phyloP scores from a whole-genome alignment of 2,113 vertebrate genomes.

The Balaenoptera acutorostrata region DNA sequence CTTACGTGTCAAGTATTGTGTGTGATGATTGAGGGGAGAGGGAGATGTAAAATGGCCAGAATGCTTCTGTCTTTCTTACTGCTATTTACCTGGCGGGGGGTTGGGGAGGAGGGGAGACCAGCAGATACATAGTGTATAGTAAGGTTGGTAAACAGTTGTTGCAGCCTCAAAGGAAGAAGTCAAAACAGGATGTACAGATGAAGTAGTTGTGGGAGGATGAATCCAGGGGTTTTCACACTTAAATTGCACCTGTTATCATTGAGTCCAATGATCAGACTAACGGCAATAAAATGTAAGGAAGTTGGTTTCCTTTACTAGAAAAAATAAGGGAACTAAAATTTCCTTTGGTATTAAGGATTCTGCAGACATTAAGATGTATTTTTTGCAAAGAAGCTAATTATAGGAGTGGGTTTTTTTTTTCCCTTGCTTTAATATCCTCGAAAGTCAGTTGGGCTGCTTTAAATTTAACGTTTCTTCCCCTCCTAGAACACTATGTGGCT shows the following conservation, averaged over 20 bases:
- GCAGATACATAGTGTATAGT: neutral
- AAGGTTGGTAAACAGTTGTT: neutral
- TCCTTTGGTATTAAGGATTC: neutral
- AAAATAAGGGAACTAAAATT: neutral
- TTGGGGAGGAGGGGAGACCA: neutral
- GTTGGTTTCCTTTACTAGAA: neutral
- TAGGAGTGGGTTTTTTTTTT: neutral
- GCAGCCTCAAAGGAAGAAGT: neutral
- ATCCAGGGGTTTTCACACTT: neutral
- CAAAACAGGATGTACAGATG: neutral
- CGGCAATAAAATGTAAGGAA: neutral
- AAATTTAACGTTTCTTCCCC: neutral
- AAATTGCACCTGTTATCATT: neutral
- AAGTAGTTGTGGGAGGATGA: neutral
- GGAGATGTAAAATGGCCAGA: neutral
- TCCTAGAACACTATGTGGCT: conserved; percentile 91
- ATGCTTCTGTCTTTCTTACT: neutral
- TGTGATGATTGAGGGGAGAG: neutral
- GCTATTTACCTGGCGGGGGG: neutral
- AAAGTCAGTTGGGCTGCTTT: neutral
- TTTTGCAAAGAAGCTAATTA: neutral
- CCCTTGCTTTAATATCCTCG: neutral
- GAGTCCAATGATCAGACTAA: neutral
- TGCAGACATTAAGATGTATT: neutral
- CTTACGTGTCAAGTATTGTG: neutral